These are phyloP conservation scores for Geotrupes spiniger DNA, from an alignment of 2,888 invertebrate species.

Conservation along the genomic window DNA sequence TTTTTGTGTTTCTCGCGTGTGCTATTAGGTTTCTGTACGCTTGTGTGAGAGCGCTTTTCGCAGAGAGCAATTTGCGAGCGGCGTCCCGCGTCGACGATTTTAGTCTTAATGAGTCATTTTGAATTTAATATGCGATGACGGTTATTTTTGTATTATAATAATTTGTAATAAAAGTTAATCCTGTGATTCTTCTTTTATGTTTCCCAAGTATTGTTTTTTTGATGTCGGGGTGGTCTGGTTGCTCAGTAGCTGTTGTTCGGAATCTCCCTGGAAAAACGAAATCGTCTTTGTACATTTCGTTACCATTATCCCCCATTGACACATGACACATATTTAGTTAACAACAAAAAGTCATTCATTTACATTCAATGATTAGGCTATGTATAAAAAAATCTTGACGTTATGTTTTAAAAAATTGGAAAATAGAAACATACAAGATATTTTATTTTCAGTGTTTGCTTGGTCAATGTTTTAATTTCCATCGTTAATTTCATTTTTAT, in stretches of 20 bases:
- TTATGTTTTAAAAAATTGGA: too few species aligned
- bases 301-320: too few species aligned
- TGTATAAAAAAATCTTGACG: too few species aligned
- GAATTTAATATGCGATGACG: constrained; percentile 13
- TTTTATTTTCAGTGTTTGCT: too few species aligned
- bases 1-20: constrained; percentile 46
- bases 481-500: too few species aligned
- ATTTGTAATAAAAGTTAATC: constrained; percentile 27
- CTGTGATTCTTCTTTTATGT: constrained; percentile 47
- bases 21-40: constrained; percentile 53
- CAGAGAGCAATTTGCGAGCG: constrained; percentile 8
- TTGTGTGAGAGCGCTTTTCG: constrained; percentile 50
- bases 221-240: constrained; percentile 25
- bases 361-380: too few species aligned
- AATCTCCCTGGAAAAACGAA: constrained; percentile 41
- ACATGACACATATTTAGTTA: too few species aligned
- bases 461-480: too few species aligned
- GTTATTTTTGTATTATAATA: constrained; percentile 1
- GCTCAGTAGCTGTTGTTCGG: constrained; percentile 33
- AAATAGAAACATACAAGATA: too few species aligned
- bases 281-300: too few species aligned
- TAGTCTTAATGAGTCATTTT: constrained; percentile 44
- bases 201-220: constrained; percentile 43
- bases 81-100: constrained; percentile 27
- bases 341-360: too few species aligned